Conservation (phyloP, 2,797 vertebrate species). For the Cercopithecus petaurista region DNA sequence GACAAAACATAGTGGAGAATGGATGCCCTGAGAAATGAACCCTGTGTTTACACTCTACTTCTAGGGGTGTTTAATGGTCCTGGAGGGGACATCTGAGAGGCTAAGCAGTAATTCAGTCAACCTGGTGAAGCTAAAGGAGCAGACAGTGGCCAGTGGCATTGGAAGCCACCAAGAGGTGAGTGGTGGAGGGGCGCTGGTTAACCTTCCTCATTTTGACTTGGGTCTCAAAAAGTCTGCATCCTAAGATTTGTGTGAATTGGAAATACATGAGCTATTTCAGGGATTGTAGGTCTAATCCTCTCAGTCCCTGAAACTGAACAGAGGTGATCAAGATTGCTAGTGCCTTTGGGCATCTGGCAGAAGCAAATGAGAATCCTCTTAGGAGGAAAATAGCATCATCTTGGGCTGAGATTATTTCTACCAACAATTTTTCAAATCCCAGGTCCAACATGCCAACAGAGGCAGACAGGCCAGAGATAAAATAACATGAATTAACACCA, state of each 20-base stretch:
- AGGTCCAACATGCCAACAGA: constrained; percentile 15
- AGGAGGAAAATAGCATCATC: neutral
- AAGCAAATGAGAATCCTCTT: constrained; percentile 29
- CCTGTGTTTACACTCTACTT: neutral
- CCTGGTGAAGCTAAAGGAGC: neutral
- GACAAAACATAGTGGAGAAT: neutral
- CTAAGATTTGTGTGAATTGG: neutral
- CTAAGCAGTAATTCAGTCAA: constrained; percentile 21
- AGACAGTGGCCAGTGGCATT: neutral
- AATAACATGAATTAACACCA: constrained; percentile 34
- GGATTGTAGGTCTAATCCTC: neutral
- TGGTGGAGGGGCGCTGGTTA: neutral
- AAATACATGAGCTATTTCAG: neutral
- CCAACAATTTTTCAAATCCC: constrained; percentile 25
- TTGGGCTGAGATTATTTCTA: constrained; percentile 20
- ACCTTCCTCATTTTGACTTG: neutral
- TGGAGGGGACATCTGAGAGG: neutral
- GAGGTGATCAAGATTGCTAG: neutral
- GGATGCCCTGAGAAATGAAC: neutral
- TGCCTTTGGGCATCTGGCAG: neutral
- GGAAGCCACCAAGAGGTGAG: neutral
- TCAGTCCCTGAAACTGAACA: constrained; percentile 1
- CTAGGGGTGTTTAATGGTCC: neutral
- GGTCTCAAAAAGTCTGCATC: neutral
- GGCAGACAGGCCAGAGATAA: constrained; percentile 3